Evolutionary conservation across 2,797 vertebrate genomes (phyloP).

Genomic region (Hyperoplus immaculatus): DNA sequence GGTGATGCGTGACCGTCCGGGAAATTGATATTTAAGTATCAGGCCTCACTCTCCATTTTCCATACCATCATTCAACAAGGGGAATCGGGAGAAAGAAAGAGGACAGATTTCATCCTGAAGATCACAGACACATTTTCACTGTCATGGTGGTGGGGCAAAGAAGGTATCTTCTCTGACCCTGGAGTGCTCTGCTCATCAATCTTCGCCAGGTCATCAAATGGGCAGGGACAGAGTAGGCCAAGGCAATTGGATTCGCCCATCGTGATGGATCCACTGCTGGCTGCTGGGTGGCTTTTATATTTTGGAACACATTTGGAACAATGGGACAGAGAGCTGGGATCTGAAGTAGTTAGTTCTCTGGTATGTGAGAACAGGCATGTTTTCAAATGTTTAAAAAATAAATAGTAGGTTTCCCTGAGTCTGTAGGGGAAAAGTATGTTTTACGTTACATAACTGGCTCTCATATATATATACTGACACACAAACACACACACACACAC

Average conservation of each 20-base stretch:
- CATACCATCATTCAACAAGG: slow-evolving; percentile 67
- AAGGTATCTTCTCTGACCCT: slow-evolving; percentile 70
- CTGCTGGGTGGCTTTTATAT: slow-evolving; percentile 6
- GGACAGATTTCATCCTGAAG: slow-evolving; percentile 58
- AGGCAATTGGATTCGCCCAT: slow-evolving; percentile 69
- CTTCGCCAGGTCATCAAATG: slow-evolving; percentile 77
- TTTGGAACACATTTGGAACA: background rate
- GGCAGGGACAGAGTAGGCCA: slow-evolving; percentile 70
- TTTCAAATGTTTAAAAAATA: slow-evolving; percentile 14
- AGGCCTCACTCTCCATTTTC: slow-evolving; percentile 72
- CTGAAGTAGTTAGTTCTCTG: background rate
- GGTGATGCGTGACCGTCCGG: slow-evolving; percentile 69
- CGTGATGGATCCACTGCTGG: slow-evolving; percentile 66
- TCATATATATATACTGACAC: background rate
- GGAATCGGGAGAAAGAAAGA: slow-evolving; percentile 33
- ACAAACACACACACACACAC: background rate
- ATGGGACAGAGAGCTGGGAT: background rate
- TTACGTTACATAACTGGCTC: slow-evolving; percentile 28
- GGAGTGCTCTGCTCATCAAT: slow-evolving; percentile 74
- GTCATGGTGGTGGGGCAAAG: slow-evolving; percentile 55
- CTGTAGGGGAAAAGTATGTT: background rate
- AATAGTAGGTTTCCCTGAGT: background rate
- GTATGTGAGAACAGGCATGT: background rate
- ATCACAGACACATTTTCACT: slow-evolving; percentile 62
- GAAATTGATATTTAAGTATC: slow-evolving; percentile 82